Evolutionary conservation across 2,797 vertebrate genomes (phyloP), one percentile per base, ranked within the genome.

Genomic region (Pitangus sulphuratus): DNA sequence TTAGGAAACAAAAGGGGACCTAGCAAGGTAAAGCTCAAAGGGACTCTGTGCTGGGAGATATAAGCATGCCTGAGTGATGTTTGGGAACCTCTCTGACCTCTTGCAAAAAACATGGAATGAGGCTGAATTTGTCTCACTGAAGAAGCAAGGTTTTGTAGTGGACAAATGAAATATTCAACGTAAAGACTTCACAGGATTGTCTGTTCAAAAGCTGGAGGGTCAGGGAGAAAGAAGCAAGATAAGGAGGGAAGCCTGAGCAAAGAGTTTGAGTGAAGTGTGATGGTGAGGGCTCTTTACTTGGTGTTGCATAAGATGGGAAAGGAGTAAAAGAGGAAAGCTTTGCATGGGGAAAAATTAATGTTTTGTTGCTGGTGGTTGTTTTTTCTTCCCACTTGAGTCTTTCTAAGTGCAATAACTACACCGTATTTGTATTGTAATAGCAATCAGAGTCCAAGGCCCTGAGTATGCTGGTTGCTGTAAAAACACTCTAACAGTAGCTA

Each of bases 21-120:
- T 35, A 48, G 58, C 31, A 62, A 85, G 83, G 82, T 84, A 40
- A 75, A 83, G 25, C 84, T 87, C 54, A 84, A 91, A 93, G 74
- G 48, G 45, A 3, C 15, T 87, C 66, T 82, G 74, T 76, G 77
- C 60, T 87, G 70, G 53, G 33, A 91, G 56, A 47, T 48, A 62
- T 0, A 26, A 69, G 31, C 50, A 30, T 54, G 39, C 64, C 60
- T 51, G 50, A 92, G 54, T 58, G 47, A 87, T 88, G 66, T 37
- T 87, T 84, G 80, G 70, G 64, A 95, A 86, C 72, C 48, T 72
- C 58, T 50, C 60, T 87, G 91, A 90, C 66, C 77, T 72, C 56
- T 57, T 77, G 83, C 19, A 37, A 68, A 81, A 91, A 66, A 6
- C 45, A 33, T 18, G 40, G 66, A 88, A 69, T 16, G 17, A 87